Base-by-base conservation (phyloP, 2,888 invertebrate genomes). In the Gryllus longicercus region DNA sequence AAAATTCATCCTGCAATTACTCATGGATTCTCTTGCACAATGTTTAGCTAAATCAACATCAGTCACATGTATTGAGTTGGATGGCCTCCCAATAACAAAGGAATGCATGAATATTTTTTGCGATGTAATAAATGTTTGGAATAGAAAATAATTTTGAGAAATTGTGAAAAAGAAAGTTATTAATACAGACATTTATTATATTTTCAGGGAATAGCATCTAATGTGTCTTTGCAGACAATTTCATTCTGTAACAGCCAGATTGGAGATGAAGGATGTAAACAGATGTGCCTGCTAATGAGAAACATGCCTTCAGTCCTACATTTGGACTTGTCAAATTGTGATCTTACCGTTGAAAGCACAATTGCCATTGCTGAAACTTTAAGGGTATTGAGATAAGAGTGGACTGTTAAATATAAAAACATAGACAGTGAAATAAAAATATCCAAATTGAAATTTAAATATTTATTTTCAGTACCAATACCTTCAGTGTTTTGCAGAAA, bases 401-500 rank as follows among this genome's bases (percentile, higher is more conserved):
- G 16, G 1, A 23, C 16, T 75, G 4, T 63, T 21, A 14, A 25
- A 75, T 23, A n/a, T 23, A n/a, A 23, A 38, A 75, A 75, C 21
- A 8, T 75, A 86, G 85, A 80, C 87, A 88, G 84, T 76, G 87
- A 78, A 75, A 80, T 38, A n/a, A 21, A 77, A 51, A 63, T 38
- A 16, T 38, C 38, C 38, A 38, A 38, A 38, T 38, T 38, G 38
- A 8, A 38, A 38, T 38, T 38, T 38, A 38, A 38, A 38, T 38
- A 38, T 38, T 38, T 38, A 38, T 38, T 38, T 38, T 38, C 38
- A 92, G 88, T 90, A 90, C 83, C 93, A 93, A 85, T 93, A 93
- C 85, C 89, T 93, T 80, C 89, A 91, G 81, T 90, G 95, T 79
- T 94, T 93, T 85, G 93, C 93, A 83, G 94, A 95, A 85, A 93